Base-by-base conservation (phyloP, 1,140 invertebrate species). In the Drosophila lowei region DNA sequence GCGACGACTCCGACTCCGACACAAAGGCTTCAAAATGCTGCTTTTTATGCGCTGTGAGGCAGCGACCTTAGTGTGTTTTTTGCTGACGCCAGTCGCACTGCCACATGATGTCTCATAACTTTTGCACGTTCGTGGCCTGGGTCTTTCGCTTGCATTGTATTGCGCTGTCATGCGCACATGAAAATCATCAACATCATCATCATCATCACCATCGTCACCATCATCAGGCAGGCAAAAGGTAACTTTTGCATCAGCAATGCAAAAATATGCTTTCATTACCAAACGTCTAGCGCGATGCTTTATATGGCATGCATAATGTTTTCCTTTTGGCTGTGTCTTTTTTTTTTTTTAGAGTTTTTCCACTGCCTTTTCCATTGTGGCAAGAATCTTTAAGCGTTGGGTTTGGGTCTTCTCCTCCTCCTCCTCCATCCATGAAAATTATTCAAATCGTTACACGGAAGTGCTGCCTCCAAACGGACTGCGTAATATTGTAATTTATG, bases 241-340 rank as follows among this genome's bases (percentile, higher is more conserved):
- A 63, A 41, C 50, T 56, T 18, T 44, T 56, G 65, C 46, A 64
- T 48, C 56, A 77, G 60, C 72, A 72, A 50, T 86, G 81, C 78
- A 72, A 86, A 86, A 88, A 86, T 83, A 86, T 88, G 81, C 81
- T 86, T 86, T 86, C 81, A 86, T 86, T 86, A 86, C 83, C 83
- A 88, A 86, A 86, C 71, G 83, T 65, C 56, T 66, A 47, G 53
- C 63, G 57, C 68, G 56, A 49, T 38, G 59, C 60, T 76, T 77
- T 54, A 59, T 61, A 68, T 62, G 81, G 55, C 68, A 86, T 77
- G 64, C 55, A 81, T 77, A 67, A 75, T 71, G 59, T 62, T 61
- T 73, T 72, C 46, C 53, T 57, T 61, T 38, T 49, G 52, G 49
- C 23, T 58, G 53, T 49, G 43, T 66, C 47, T 49, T 56, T 18